phyloP scores from a whole-genome alignment of 2,888 invertebrate genomes.

The Athalia circularis region DNA sequence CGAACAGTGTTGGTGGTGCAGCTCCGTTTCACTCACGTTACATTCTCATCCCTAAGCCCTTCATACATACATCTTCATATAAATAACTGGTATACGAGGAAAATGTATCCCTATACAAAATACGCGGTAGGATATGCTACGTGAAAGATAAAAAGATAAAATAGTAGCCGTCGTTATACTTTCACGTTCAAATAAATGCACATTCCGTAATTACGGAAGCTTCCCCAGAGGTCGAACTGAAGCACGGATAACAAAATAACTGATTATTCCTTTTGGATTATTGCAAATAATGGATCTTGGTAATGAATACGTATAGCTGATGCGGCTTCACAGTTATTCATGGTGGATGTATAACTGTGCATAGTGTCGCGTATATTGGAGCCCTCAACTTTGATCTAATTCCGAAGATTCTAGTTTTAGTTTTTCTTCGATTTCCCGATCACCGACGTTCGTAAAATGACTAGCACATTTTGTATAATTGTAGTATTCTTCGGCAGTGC shows the following conservation, averaged over 20 bases:
- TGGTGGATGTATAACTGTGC: background rate
- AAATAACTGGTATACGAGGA: background rate
- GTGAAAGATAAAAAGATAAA: background rate
- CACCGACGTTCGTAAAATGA: no score
- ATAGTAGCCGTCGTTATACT: background rate
- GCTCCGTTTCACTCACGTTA: no score
- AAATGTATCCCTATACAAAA: background rate
- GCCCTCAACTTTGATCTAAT: no score
- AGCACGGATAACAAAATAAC: conserved; percentile 7
- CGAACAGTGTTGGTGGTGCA: background rate
- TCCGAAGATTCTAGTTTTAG: no score
- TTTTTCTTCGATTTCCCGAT: no score
- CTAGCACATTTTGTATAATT: no score
- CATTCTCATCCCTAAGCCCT: background rate
- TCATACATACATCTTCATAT: background rate
- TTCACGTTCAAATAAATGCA: conserved; percentile 38
- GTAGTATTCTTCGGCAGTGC: no score
- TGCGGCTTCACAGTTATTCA: background rate
- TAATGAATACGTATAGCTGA: background rate
- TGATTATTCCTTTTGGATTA: conserved; percentile 11
- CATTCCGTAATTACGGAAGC: conserved; percentile 7
- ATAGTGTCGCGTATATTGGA: no score
- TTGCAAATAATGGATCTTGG: conserved; percentile 29
- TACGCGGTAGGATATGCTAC: no score
- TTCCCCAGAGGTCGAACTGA: background rate